Conservation (phyloP, 2,797 vertebrate species). For the Myiotriccus ornatus region DNA sequence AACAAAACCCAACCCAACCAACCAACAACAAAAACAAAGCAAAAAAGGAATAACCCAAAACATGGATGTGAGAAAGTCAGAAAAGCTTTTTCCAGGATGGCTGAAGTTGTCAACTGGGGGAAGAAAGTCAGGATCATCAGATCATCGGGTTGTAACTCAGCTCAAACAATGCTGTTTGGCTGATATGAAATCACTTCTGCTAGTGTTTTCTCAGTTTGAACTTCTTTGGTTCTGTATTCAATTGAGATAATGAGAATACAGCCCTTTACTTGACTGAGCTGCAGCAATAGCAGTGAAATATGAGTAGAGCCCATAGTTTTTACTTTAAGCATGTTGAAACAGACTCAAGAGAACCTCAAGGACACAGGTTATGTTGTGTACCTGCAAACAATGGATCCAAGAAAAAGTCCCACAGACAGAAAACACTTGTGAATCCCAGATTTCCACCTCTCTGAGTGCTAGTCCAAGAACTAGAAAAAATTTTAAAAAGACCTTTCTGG, state of each 20-base stretch:
- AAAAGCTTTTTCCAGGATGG: background rate
- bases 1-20: background rate
- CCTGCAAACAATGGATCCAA: background rate
- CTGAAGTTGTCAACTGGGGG: background rate
- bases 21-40: background rate
- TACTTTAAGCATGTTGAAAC: background rate
- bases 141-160: background rate
- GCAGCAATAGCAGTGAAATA: background rate
- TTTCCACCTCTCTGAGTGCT: background rate
- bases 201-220: background rate
- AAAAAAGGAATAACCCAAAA: background rate
- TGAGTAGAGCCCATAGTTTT: background rate
- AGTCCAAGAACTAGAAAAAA: background rate
- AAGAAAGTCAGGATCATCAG: background rate
- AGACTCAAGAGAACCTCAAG: background rate
- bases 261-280: background rate
- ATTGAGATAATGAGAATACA: background rate
- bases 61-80: background rate
- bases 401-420: background rate
- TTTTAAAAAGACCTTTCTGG: background rate
- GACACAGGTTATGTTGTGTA: background rate
- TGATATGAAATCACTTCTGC: background rate
- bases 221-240: background rate
- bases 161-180: background rate
- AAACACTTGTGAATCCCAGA: background rate